Evolutionary conservation across 2,113 vertebrate genomes (phyloP), one percentile per base, ranked within the genome.

Genomic region (Syngnathus floridae): DNA sequence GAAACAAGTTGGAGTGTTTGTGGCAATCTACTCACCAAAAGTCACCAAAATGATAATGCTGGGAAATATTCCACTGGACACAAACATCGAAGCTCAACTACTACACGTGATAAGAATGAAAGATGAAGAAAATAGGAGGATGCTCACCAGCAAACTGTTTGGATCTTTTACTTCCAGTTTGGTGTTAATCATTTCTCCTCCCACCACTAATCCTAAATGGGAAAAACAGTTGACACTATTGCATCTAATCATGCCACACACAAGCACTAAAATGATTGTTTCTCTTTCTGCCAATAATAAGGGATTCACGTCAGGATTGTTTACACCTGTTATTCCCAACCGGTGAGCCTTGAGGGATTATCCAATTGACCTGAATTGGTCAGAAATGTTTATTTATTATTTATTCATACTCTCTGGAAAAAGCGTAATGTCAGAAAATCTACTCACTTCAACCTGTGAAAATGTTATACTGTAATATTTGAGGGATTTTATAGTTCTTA

Each of bases 11-110:
- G 10, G 67, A 85, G 82, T 85, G 85, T 83, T 84, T 71, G 73
- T 78, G 76, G 76, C 80, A 69, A 57, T 74, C 83, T 86, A 89
- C 70, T 82, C 72, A 83, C 82, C 81, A 82, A 87, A 84, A 82
- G 72, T 49, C 80, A 85, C 75, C 48, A 68, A 74, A 77, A 69
- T 66, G 36, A 72, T 60, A 71, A 77, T 67, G 81, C 70, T 82
- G 66, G 64, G 72, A 79, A 77, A 79, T 22, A 48, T 68, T 71
- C 67, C 83, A 84, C 81, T 46, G 67, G 70, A 82, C 82, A 80
- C 73, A 71, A 57, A 81, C 81, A 78, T 36, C 41, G 55, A 58
- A 68, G 72, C 49, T 77, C 70, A 65, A 69, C 67, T 63, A 85
- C 80, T 72, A 79, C 77, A 74, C 67, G 40, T 68, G 60, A 75